Conservation (phyloP, 1,140 invertebrate species). For the Drosophila albomicans region DNA sequence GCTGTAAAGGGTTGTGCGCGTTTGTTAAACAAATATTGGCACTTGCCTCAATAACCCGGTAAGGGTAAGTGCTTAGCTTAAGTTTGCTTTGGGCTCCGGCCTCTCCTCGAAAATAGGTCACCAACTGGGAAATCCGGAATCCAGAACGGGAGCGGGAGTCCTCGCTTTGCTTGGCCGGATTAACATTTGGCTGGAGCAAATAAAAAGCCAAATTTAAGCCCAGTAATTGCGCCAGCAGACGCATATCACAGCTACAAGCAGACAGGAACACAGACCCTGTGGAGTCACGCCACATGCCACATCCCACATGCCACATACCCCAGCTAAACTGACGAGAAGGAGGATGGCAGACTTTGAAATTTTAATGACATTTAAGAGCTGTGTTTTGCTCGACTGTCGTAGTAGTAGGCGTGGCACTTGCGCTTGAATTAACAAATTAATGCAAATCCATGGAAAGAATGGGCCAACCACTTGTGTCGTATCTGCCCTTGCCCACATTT, state of each 20-base stretch:
- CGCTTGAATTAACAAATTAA: constrained; percentile 84
- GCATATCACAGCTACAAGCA: background rate
- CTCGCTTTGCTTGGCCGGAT: constrained; percentile 15
- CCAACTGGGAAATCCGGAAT: constrained; percentile 19
- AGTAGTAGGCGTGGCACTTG: constrained; percentile 57
- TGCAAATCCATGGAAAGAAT: constrained; percentile 62
- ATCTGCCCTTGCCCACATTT: constrained; percentile 44
- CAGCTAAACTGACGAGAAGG: background rate
- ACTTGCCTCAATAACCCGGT: constrained; percentile 80
- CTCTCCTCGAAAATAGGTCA: constrained; percentile 63
- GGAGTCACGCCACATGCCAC: background rate
- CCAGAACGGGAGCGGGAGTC: constrained; percentile 1
- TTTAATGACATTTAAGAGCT: constrained; percentile 60
- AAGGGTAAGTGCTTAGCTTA: constrained; percentile 49
- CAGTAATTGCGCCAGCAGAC: constrained; percentile 33
- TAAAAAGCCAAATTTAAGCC: constrained; percentile 43
- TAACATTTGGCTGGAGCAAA: constrained; percentile 50
- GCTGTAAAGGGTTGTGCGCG: background rate
- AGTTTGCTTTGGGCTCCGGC: constrained; percentile 16
- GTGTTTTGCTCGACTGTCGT: background rate
- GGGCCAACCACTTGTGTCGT: constrained; percentile 14
- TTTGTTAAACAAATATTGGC: constrained; percentile 75
- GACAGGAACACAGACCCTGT: background rate
- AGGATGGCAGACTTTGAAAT: constrained; percentile 50
- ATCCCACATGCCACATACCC: background rate